Percentiles rank a stretch among this genome's conserved stretches.
These are phyloP conservation scores for Onthophagus taurus DNA, from an alignment of 1,140 invertebrate species.

Conservation along the genomic window DNA sequence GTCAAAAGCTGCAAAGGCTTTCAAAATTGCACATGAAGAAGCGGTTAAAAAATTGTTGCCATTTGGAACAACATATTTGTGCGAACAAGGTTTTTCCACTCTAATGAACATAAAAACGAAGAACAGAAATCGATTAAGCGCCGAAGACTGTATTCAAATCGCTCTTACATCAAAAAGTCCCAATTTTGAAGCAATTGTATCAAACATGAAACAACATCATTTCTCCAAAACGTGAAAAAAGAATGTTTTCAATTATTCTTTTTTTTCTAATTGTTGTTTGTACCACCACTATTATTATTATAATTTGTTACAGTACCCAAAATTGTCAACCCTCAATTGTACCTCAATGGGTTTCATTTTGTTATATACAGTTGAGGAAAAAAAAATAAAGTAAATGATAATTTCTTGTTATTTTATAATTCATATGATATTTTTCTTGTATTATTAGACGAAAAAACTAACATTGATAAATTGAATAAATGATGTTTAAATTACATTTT, in stretches of 20 bases:
- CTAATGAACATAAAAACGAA: slow-evolving; percentile 24
- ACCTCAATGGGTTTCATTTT: too few species aligned
- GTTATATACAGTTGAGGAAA: too few species aligned
- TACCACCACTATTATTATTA: too few species aligned
- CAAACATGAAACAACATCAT: slow-evolving; percentile 12
- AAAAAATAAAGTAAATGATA: too few species aligned
- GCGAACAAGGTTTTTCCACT: slow-evolving; percentile 16
- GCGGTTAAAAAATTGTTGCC: slow-evolving; percentile 21
- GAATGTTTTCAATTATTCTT: slow-evolving; percentile 14
- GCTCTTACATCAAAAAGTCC: slow-evolving; percentile 13
- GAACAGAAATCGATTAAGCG: slow-evolving; percentile 13
- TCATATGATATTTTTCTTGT: too few species aligned
- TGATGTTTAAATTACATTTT: slow-evolving; percentile 7
- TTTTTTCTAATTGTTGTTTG: slow-evolving; percentile 9
- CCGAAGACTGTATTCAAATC: slow-evolving; percentile 11
- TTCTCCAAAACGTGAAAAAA: slow-evolving; percentile 13
- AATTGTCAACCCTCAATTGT: too few species aligned
- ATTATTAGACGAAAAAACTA: too few species aligned
- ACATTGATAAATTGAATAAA: too few species aligned
- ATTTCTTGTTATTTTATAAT: too few species aligned
- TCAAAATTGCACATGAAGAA: slow-evolving; percentile 21
- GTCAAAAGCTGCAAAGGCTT: too few species aligned
- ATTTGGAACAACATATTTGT: slow-evolving; percentile 19
- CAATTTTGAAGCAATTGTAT: slow-evolving; percentile 12
- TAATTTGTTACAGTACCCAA: too few species aligned